These are phyloP conservation scores for Agrotis puta DNA, from an alignment of 2,888 invertebrate species.

Conservation along the genomic window DNA sequence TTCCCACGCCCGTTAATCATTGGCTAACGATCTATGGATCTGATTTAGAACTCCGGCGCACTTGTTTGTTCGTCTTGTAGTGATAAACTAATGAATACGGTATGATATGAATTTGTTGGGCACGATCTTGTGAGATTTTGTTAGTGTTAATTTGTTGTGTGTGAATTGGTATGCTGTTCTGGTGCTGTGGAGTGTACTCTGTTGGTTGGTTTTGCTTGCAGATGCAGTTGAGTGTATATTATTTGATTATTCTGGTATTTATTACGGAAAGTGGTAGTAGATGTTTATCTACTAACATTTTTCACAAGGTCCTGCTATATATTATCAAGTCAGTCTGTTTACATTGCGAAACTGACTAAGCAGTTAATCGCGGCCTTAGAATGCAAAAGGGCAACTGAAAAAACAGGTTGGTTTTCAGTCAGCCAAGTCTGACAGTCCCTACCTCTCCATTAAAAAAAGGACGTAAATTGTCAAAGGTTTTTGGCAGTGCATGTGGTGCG, in stretches of 20 bases:
- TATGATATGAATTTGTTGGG: conserved; percentile 48
- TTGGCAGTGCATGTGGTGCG: background rate
- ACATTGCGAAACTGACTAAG: too few relatives aligned
- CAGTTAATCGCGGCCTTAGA: too few relatives aligned
- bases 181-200: background rate
- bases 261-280: background rate
- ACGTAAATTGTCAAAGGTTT: background rate
- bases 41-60: conserved; percentile 69
- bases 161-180: conserved; percentile 19
- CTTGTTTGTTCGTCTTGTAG: conserved; percentile 63
- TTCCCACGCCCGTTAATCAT: conserved; percentile 78
- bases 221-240: background rate
- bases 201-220: background rate
- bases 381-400: too few relatives aligned
- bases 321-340: too few relatives aligned
- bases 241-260: too few relatives aligned
- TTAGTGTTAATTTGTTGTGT: conserved; percentile 39
- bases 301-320: too few relatives aligned
- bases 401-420: too few relatives aligned
- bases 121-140: conserved; percentile 45
- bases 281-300: background rate
- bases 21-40: conserved; percentile 71
- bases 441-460: too few relatives aligned
- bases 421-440: too few relatives aligned
- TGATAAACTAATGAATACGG: conserved; percentile 64